Conservation (phyloP, 2,797 vertebrate genomes). For the Emydoidea blandingii region DNA sequence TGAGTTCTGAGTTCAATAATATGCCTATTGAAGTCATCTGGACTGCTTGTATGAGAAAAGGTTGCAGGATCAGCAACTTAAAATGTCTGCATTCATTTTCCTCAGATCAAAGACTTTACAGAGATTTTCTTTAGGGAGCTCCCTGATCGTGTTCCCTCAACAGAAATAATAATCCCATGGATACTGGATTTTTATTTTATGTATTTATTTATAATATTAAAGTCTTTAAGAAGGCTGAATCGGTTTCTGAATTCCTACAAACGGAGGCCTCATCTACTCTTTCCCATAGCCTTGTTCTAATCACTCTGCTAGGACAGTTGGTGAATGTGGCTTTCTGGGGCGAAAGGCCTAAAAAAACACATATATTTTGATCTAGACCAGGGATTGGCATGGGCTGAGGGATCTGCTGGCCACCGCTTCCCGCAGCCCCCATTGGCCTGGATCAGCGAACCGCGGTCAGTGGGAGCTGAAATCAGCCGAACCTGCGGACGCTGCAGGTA, state of each 20-base stretch:
- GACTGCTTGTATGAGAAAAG: neutral
- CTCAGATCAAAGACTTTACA: conserved; percentile 60
- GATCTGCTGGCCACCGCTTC: too few relatives aligned
- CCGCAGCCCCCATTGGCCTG: too few relatives aligned
- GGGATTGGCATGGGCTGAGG: too few relatives aligned
- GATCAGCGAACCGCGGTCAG: too few relatives aligned
- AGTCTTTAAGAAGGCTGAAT: neutral
- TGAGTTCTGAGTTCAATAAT: neutral
- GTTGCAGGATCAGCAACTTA: conserved; percentile 36
- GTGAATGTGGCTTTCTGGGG: neutral
- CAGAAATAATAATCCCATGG: conserved; percentile 3
- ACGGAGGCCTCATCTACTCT: neutral
- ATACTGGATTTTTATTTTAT: neutral
- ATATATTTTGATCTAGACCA: neutral
- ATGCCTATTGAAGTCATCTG: neutral
- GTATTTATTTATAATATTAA: neutral
- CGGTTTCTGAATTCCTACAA: neutral
- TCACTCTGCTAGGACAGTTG: neutral
- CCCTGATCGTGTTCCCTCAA: neutral
- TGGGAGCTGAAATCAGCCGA: too few relatives aligned
- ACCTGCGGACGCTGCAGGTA: too few relatives aligned
- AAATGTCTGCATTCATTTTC: conserved; percentile 21
- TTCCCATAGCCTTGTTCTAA: neutral
- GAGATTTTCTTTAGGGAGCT: neutral
- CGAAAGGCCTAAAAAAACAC: neutral